Conservation (phyloP, 2,888 invertebrate genomes). For the Enoplolaimus lenunculus region DNA sequence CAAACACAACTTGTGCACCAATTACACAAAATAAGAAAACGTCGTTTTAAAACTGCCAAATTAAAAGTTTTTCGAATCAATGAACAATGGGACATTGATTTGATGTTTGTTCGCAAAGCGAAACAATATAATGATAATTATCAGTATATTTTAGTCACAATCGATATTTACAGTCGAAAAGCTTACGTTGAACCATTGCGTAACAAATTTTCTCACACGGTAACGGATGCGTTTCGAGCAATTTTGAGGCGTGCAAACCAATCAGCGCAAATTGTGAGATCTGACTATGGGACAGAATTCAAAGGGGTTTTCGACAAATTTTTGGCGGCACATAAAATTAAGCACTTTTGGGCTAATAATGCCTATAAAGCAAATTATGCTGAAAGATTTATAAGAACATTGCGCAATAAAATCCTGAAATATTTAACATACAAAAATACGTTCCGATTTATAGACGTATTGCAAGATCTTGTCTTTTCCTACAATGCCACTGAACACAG, state of each 20-base stretch:
- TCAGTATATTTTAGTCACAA: not conserved
- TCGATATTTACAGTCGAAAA: not conserved
- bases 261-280: not conserved
- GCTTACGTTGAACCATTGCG: not conserved
- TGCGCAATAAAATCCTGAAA: not conserved
- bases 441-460: not conserved
- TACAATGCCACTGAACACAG: not conserved
- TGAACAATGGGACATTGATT: not conserved
- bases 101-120: too few species aligned
- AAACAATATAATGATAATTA: not conserved
- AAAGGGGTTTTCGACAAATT: not conserved
- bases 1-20: not conserved
- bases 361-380: not conserved
- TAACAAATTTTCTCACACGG: not conserved
- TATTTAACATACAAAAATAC: not conserved
- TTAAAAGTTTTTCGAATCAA: not conserved
- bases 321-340: conserved; percentile 1
- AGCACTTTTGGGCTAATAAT: not conserved
- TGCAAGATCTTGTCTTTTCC: not conserved
- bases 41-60: not conserved
- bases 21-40: not conserved
- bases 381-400: not conserved
- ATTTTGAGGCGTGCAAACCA: not conserved
- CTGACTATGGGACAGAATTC: not conserved
- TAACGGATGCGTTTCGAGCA: not conserved